Evolutionary conservation across 2,797 vertebrate genomes (phyloP).

Genomic region (Megalops cyprinoides): DNA sequence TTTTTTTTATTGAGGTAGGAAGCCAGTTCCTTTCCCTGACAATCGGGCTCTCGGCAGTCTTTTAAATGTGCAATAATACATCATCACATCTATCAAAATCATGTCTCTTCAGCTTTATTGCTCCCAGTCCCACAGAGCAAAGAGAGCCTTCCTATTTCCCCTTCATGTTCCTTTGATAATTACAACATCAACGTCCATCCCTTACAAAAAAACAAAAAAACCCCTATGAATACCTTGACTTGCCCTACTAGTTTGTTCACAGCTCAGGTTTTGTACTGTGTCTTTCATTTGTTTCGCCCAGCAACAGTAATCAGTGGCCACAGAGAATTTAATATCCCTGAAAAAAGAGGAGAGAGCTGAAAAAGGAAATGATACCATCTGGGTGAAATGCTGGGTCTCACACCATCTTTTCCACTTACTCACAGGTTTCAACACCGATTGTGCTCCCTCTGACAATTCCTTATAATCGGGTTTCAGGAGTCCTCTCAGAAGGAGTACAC

Average conservation of each 20-base stretch:
- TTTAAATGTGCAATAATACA: slow-evolving; percentile 1
- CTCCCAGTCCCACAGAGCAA: too few species aligned
- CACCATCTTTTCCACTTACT: too few species aligned
- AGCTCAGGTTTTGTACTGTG: neutral
- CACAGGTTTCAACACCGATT: neutral
- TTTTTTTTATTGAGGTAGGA: too few species aligned
- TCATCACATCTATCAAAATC: slow-evolving; percentile 6
- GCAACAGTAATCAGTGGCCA: neutral
- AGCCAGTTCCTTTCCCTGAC: neutral
- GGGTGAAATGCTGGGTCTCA: too few species aligned
- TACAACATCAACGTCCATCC: neutral
- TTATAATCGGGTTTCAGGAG: neutral
- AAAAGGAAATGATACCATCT: too few species aligned
- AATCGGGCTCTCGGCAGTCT: neutral
- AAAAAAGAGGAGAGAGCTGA: neutral
- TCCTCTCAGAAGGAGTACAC: neutral
- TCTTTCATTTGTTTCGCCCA: neutral
- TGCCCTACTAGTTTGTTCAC: too few species aligned
- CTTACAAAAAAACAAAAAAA: neutral
- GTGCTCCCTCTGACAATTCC: neutral
- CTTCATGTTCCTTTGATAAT: neutral
- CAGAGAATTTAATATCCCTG: neutral
- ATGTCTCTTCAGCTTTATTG: slow-evolving; percentile 6
- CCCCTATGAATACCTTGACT: neutral
- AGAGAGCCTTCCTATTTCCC: too few species aligned